These are phyloP conservation scores for Drosophila niveifrons DNA, from an alignment of 2,888 invertebrate genomes.

Conservation along the genomic window DNA sequence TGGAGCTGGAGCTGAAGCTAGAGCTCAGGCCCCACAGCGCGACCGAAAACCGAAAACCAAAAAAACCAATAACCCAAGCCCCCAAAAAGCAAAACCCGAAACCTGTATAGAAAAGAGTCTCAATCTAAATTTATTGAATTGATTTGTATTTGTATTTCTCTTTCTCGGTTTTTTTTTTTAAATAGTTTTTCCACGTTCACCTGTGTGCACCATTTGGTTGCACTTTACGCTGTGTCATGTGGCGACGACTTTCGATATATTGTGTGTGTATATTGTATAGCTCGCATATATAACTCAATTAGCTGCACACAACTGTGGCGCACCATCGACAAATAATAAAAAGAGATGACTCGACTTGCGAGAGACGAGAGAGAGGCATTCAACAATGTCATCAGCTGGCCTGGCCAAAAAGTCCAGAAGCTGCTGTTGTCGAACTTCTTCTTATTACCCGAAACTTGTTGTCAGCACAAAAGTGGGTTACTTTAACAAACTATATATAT, in stretches of 20 bases:
- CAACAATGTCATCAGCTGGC: constrained; percentile 28
- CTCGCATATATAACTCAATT: constrained; percentile 68
- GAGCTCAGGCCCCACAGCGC: constrained; percentile 47
- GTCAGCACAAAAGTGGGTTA: background rate
- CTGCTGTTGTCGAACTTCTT: constrained; percentile 2
- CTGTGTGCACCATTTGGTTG: constrained; percentile 50
- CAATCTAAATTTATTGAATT: constrained; percentile 69
- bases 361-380: background rate
- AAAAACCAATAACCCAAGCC: constrained; percentile 25
- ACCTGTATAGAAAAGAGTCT: constrained; percentile 62
- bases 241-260: constrained; percentile 39
- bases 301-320: constrained; percentile 53
- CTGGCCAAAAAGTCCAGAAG: constrained; percentile 9
- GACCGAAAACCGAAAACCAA: constrained; percentile 35
- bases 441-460: too few species aligned
- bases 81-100: too few species aligned
- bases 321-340: constrained; percentile 13
- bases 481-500: background rate
- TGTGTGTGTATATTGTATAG: background rate
- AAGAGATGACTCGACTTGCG: constrained; percentile 5
- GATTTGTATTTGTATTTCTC: constrained; percentile 68
- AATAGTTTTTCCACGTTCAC: constrained; percentile 48
- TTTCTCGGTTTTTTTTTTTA: constrained; percentile 28
- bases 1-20: background rate
- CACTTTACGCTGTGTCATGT: constrained; percentile 65